phyloP scores from a whole-genome alignment of 2,797 vertebrate genomes.

The Falco concolor region DNA sequence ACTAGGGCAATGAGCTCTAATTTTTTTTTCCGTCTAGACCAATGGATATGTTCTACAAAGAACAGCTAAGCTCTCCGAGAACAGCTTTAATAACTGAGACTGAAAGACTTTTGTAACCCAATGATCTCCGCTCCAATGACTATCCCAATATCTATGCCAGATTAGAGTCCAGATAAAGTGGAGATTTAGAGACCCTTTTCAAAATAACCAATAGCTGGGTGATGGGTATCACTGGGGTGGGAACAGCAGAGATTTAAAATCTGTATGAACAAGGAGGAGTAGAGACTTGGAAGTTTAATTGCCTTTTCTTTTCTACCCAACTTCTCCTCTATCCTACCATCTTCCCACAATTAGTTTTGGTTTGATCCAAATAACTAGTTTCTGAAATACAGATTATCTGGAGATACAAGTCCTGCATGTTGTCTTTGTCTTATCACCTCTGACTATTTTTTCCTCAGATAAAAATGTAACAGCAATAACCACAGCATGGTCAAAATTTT shows the following conservation, averaged over 20 bases:
- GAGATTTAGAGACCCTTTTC: not conserved
- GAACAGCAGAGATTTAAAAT: not conserved
- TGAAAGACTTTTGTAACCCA: not conserved
- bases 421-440: not conserved
- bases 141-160: not conserved
- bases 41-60: not conserved
- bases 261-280: not conserved
- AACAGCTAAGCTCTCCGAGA: not conserved
- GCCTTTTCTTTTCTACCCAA: not conserved
- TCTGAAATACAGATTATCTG: not conserved
- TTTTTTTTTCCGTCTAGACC: not conserved
- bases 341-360: not conserved
- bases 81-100: not conserved
- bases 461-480: not conserved
- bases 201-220: not conserved
- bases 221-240: not conserved
- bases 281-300: not conserved
- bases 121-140: not conserved
- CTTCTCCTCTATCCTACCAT: not conserved
- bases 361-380: not conserved
- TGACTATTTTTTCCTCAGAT: not conserved
- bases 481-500: not conserved
- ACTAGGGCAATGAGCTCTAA: accelerated
- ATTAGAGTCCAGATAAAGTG: not conserved
- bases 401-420: not conserved